Percentiles rank a stretch among this genome's conserved stretches.
These are phyloP conservation scores for Atherix ibis DNA, from an alignment of 2,888 invertebrate genomes.

Conservation along the genomic window DNA sequence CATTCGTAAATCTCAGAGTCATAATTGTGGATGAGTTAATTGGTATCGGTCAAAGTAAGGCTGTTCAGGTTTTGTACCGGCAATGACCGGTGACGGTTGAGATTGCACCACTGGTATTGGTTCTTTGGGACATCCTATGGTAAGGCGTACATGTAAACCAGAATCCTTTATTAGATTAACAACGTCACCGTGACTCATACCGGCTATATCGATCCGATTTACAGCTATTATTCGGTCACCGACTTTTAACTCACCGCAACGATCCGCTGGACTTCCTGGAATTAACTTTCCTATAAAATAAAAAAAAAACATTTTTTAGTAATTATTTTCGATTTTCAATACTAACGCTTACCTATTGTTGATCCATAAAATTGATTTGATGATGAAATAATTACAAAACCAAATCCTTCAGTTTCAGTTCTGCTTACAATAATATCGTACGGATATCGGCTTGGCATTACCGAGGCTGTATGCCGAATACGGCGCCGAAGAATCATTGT, in stretches of 20 bases:
- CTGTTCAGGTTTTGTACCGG: conserved; percentile 4
- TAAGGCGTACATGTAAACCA: conserved; percentile 75
- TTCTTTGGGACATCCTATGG: conserved; percentile 40
- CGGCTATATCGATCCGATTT: conserved; percentile 79
- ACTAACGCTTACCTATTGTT: conserved; percentile 52
- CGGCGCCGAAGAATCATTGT: conserved; percentile 57
- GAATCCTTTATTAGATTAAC: conserved; percentile 96
- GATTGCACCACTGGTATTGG: conserved; percentile 2
- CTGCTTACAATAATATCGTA: conserved; percentile 87
- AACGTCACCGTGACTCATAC: conserved; percentile 89
- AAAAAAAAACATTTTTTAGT: too few relatives aligned
- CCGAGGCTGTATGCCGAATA: conserved; percentile 11
- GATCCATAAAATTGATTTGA: conserved; percentile 63
- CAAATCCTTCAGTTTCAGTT: conserved; percentile 91
- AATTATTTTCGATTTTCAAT: conserved; percentile 1
- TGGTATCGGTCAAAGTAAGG: conserved; percentile 17
- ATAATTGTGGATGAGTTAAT: conserved; percentile 28
- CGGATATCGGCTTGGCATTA: conserved; percentile 34
- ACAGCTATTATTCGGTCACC: conserved; percentile 94
- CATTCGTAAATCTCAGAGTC: conserved; percentile 32
- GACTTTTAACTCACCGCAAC: conserved; percentile 77
- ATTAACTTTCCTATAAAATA: conserved; percentile 79
- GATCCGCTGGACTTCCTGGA: conserved; percentile 88
- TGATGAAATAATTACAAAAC: conserved; percentile 95
- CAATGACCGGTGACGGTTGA: conserved; percentile 15